Base-by-base conservation (phyloP, 2,113 vertebrate species). In the Uria lomvia region DNA sequence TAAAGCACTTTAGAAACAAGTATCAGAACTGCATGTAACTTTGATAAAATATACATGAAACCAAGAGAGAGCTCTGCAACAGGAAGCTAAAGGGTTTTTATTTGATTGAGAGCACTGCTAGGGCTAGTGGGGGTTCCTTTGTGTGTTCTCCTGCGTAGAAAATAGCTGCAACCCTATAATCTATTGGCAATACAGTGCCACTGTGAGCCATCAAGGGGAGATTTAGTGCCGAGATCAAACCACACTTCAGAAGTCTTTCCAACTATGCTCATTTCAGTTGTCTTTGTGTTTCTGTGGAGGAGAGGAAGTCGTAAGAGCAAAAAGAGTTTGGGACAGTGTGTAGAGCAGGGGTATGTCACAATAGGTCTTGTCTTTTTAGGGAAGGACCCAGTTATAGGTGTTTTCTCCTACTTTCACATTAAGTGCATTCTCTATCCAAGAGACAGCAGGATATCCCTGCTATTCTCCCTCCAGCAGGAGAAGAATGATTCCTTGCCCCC, bases 21-120 rank as follows among this genome's bases (percentile, higher is more conserved):
- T 76, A 92, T 91, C 96, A 96, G 66, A 95, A 91, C 49, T 79
- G 77, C 62, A 55, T 91, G 91, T 81, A 97, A 91, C 96, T 97
- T 97, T 97, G 95, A 97, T 95, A 97, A 95, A 97, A 96, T 96
- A 97, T 94, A 95, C 94, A 96, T 94, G 94, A 95, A 96, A 82
- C 91, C 86, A 94, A 92, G 92, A 45, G 62, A 95, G 80, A 94
- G 66, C 71, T 92, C 78, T 96, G 66, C 74, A 82, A 87, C 42
- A 90, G 89, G 87, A 96, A 97, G 77, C 86, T 88, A 82, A 90
- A 94, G 94, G 58, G 77, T 4, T 91, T 97, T 95, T 94, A 82
- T 85, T 96, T 95, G 92, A 95, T 85, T 81, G 91, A 94, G 94
- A 95, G 84, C 56, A 24, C 62, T 85, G 77, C 77, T 82, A 87